Evolutionary conservation across 35 echinoderm and acorn worm species (phyloP).

Genomic region (Nesometra sesokonis): DNA sequence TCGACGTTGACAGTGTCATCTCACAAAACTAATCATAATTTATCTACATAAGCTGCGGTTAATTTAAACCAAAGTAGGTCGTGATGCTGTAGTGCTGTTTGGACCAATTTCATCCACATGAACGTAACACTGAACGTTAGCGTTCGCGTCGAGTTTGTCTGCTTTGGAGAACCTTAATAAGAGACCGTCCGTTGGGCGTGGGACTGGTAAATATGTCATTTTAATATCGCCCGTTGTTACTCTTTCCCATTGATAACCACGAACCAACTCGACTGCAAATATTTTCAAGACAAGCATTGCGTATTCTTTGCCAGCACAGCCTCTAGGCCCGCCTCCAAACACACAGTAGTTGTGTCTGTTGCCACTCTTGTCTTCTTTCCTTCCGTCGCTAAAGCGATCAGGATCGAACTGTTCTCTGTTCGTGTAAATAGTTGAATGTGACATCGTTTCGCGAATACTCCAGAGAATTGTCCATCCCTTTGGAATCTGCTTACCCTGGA

Average conservation of each 20-base stretch:
- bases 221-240: slow-evolving; percentile 23
- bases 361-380: slow-evolving; percentile 57
- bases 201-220: slow-evolving; percentile 43
- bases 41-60: too few relatives aligned
- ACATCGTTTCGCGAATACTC: slow-evolving; percentile 81
- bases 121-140: background rate
- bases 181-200: slow-evolving; percentile 55
- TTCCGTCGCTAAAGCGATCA: slow-evolving; percentile 47
- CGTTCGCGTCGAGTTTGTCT: background rate
- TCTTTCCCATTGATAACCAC: slow-evolving; percentile 47
- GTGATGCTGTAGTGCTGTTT: background rate
- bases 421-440: slow-evolving; percentile 44
- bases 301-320: slow-evolving; percentile 75
- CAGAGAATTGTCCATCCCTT: slow-evolving; percentile 78
- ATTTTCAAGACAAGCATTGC: slow-evolving; percentile 59
- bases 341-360: slow-evolving; percentile 64
- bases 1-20: too few relatives aligned
- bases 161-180: slow-evolving; percentile 40
- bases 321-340: slow-evolving; percentile 69
- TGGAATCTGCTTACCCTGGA: slow-evolving; percentile 83
- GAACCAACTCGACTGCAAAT: slow-evolving; percentile 51
- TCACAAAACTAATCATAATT: too few relatives aligned
- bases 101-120: background rate
- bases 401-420: slow-evolving; percentile 66
- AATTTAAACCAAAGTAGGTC: background rate